Percentiles rank a stretch among this genome's conserved stretches.
phyloP scores from a whole-genome alignment of 2,113 vertebrate genomes.

The Chaenogobius annularis region DNA sequence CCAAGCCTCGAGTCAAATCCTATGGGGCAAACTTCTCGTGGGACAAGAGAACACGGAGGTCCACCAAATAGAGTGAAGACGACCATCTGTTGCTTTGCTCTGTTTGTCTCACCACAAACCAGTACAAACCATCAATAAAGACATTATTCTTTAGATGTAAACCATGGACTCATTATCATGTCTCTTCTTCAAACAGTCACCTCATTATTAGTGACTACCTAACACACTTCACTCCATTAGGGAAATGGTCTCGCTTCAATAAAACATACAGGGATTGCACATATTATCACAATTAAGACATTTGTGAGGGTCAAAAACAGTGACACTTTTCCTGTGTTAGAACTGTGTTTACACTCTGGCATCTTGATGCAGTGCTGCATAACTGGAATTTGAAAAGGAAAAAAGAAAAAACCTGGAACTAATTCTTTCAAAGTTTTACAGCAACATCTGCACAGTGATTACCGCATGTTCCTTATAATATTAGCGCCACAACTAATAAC shows the following conservation, averaged over 20 bases:
- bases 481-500: conserved; percentile 1
- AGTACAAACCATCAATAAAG: conserved; percentile 68
- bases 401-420: neutral
- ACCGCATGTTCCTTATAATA: neutral
- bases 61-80: conserved; percentile 88
- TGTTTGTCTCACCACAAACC: conserved; percentile 35
- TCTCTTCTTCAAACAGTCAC: conserved; percentile 67
- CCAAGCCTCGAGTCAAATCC: conserved; percentile 93
- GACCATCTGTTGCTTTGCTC: conserved; percentile 56
- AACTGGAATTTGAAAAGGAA: conserved; percentile 29
- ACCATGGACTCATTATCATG: conserved; percentile 51
- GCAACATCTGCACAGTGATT: conserved; percentile 30
- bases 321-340: conserved; percentile 32
- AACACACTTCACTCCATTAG: conserved; percentile 25
- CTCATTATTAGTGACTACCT: conserved; percentile 63
- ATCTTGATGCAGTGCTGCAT: conserved; percentile 29
- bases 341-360: conserved; percentile 37
- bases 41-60: conserved; percentile 95
- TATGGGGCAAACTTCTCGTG: conserved; percentile 98
- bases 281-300: conserved; percentile 53
- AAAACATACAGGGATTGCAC: conserved; percentile 34
- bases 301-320: conserved; percentile 35
- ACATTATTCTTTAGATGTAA: conserved; percentile 50
- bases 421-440: neutral
- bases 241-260: conserved; percentile 52